These are phyloP conservation scores for Bucorvus abyssinicus DNA, from an alignment of 2,797 vertebrate species.

Conservation along the genomic window DNA sequence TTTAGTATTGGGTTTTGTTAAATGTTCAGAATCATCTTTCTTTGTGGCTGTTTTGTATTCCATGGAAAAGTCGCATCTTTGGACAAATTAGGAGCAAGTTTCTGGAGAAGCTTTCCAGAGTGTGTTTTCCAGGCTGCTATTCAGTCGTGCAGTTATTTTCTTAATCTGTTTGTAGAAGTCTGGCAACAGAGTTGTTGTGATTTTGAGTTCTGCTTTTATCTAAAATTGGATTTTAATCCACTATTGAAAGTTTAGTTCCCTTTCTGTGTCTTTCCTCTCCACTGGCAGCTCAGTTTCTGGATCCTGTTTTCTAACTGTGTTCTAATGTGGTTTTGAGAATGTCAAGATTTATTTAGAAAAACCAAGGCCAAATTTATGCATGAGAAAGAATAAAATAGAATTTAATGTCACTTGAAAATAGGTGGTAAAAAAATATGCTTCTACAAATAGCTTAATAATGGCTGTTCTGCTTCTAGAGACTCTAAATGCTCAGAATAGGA, in stretches of 20 bases:
- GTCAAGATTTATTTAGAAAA: neutral
- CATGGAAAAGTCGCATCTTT: neutral
- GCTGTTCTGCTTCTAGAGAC: neutral
- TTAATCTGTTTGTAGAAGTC: neutral
- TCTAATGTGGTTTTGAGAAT: neutral
- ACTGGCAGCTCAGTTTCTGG: neutral
- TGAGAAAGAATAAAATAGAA: neutral
- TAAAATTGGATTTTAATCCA: slow-evolving; percentile 6
- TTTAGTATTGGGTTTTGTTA: neutral
- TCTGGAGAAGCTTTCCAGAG: neutral
- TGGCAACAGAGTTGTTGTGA: neutral
- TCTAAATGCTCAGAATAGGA: neutral
- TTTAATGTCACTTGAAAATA: neutral
- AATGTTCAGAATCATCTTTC: neutral
- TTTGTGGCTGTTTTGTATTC: neutral
- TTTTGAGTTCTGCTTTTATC: neutral
- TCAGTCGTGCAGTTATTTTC: neutral
- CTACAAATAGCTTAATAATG: neutral
- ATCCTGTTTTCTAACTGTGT: neutral
- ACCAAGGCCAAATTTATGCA: neutral
- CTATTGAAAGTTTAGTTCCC: neutral
- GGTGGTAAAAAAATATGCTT: neutral
- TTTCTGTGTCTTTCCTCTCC: neutral
- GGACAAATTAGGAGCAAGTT: neutral
- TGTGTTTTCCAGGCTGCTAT: neutral